phyloP scores from a whole-genome alignment of 1,140 invertebrate genomes.

The Anoplolepis gracilipes region DNA sequence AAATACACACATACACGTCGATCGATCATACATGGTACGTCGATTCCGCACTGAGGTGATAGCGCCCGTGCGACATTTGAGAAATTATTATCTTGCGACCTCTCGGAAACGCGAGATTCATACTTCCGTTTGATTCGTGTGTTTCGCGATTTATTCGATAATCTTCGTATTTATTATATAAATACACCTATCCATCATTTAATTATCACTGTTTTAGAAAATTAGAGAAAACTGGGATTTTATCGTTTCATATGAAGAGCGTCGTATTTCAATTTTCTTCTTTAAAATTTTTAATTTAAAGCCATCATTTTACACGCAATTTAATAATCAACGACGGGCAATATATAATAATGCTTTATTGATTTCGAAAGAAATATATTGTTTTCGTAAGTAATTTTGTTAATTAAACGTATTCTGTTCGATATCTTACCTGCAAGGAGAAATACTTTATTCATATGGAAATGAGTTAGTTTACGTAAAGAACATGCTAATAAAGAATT shows the following conservation, averaged over 20 bases:
- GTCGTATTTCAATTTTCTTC: neutral
- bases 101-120: neutral
- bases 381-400: too few species aligned
- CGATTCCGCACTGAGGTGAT: constrained; percentile 5
- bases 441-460: neutral
- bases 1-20: neutral
- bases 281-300: neutral
- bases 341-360: too few species aligned
- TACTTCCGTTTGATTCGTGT: neutral
- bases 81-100: constrained; percentile 6
- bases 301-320: neutral
- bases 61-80: neutral
- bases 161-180: too few species aligned
- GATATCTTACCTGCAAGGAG: too few species aligned
- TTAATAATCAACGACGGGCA: too few species aligned
- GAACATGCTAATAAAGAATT: neutral
- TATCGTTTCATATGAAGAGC: neutral
- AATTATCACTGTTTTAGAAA: neutral
- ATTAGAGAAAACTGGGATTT: neutral
- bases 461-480: constrained; percentile 2
- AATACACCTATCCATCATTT: neutral
- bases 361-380: too few species aligned
- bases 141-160: neutral
- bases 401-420: too few species aligned
- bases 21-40: constrained; percentile 32